Percentiles rank a stretch among this genome's conserved stretches.
phyloP scores from a whole-genome alignment of 2,888 invertebrate genomes.

The Azorinus chamasolen region DNA sequence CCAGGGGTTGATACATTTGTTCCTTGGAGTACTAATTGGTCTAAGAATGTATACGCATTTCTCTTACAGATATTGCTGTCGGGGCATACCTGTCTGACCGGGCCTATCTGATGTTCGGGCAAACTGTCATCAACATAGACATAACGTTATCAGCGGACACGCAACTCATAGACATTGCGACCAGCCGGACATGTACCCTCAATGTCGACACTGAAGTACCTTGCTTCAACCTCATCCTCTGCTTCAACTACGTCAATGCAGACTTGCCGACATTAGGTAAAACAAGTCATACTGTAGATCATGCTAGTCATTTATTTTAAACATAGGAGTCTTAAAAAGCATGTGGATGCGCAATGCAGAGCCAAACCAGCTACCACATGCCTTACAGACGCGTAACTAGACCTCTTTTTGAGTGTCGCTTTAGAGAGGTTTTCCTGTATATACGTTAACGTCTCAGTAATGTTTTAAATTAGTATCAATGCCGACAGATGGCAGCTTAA shows the following conservation, averaged over 20 bases:
- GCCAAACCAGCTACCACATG: too few species aligned
- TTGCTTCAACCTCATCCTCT: constrained; percentile 44
- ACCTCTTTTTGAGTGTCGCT: too few species aligned
- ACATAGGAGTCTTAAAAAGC: not conserved
- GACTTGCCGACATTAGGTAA: constrained; percentile 11
- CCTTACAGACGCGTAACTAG: too few species aligned
- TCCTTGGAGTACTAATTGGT: too few species aligned
- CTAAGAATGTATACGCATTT: too few species aligned
- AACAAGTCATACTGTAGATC: not conserved
- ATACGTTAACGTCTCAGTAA: too few species aligned
- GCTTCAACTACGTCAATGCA: constrained; percentile 30
- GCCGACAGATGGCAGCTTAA: too few species aligned
- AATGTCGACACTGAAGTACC: not conserved
- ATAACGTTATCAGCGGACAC: constrained; percentile 39
- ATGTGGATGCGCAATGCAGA: not conserved
- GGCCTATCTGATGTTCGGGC: constrained; percentile 68
- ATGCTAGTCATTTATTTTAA: too few species aligned
- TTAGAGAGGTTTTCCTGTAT: too few species aligned
- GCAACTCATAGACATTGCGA: constrained; percentile 45
- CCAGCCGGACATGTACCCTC: not conserved
- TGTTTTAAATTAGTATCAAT: too few species aligned
- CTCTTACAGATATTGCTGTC: constrained; percentile 71
- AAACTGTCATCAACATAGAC: constrained; percentile 70
- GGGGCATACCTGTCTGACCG: constrained; percentile 74
- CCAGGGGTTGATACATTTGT: too few species aligned